phyloP scores from a whole-genome alignment of 2,113 vertebrate species.

The Gymnocephalus cernua region DNA sequence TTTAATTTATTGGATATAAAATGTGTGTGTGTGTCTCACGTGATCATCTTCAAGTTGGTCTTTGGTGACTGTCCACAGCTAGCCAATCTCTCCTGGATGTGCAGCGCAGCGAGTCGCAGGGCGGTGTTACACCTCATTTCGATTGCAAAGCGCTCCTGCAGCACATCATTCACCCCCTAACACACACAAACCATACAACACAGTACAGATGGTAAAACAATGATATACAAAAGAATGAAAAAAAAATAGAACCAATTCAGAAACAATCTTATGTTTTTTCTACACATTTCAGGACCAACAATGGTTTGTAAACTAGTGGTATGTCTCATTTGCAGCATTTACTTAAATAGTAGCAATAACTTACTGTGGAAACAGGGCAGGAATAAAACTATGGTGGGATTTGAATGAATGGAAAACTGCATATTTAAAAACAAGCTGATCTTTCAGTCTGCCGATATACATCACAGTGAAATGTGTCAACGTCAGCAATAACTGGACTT shows the following conservation, averaged over 20 bases:
- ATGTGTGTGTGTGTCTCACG: conserved; percentile 84
- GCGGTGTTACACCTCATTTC: conserved; percentile 97
- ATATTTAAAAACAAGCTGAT: conserved; percentile 2
- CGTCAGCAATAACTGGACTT: not conserved
- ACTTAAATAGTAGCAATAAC: not conserved
- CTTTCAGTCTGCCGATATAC: not conserved
- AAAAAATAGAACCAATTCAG: too few relatives aligned
- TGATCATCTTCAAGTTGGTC: conserved; percentile 93
- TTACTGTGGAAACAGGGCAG: not conserved
- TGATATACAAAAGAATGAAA: not conserved
- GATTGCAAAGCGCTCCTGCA: conserved; percentile 94
- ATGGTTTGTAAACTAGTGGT: not conserved
- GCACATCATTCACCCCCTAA: conserved; percentile 95
- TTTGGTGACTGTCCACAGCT: conserved; percentile 91
- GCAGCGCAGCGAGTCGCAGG: conserved; percentile 91
- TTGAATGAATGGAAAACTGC: not conserved
- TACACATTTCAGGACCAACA: not conserved
- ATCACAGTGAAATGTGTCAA: not conserved
- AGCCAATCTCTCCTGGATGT: conserved; percentile 93
- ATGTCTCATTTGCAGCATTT: not conserved
- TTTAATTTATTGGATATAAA: not conserved
- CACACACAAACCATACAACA: conserved; percentile 4
- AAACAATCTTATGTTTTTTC: not conserved
- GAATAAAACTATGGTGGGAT: not conserved
- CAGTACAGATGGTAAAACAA: not conserved